These are phyloP conservation scores for Xenopus petersii DNA, from an alignment of 2,797 vertebrate genomes.

Conservation along the genomic window DNA sequence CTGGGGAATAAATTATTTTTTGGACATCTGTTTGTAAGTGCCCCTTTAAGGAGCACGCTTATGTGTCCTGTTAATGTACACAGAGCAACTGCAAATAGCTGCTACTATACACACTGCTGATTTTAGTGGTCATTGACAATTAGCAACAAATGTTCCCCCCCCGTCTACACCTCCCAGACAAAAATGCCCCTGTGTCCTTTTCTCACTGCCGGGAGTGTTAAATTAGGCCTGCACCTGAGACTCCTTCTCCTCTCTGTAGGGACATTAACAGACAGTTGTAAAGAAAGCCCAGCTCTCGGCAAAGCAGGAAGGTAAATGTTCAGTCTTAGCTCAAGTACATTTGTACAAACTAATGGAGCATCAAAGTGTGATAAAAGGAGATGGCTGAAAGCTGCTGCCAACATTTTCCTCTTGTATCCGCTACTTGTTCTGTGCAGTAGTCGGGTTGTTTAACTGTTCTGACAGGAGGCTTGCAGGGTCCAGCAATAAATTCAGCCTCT, in stretches of 20 bases:
- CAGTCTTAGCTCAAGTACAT: constrained; percentile 43
- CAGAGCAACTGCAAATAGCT: background rate
- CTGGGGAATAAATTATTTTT: too few species aligned
- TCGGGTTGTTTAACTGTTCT: background rate
- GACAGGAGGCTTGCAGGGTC: too few species aligned
- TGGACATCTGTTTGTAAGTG: background rate
- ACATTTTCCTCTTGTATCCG: constrained; percentile 49
- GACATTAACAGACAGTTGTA: constrained; percentile 51
- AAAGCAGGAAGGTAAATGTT: constrained; percentile 50
- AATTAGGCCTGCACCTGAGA: constrained; percentile 60
- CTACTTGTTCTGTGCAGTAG: constrained; percentile 34
- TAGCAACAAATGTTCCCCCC: constrained; percentile 23
- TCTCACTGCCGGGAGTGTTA: constrained; percentile 48
- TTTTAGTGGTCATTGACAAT: background rate
- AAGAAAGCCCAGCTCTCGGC: constrained; percentile 39
- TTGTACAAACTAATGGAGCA: constrained; percentile 51
- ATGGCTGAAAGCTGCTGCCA: constrained; percentile 53
- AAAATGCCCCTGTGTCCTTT: constrained; percentile 54
- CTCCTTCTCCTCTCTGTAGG: constrained; percentile 49
- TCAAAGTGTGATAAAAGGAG: constrained; percentile 39
- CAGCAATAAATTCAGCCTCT: too few species aligned
- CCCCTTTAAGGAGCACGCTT: background rate
- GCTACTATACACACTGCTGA: background rate
- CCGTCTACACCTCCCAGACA: constrained; percentile 50
- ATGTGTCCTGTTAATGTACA: background rate